Evolutionary conservation across 2,888 invertebrate species (phyloP).

Genomic region (Chorisops tibialis): DNA sequence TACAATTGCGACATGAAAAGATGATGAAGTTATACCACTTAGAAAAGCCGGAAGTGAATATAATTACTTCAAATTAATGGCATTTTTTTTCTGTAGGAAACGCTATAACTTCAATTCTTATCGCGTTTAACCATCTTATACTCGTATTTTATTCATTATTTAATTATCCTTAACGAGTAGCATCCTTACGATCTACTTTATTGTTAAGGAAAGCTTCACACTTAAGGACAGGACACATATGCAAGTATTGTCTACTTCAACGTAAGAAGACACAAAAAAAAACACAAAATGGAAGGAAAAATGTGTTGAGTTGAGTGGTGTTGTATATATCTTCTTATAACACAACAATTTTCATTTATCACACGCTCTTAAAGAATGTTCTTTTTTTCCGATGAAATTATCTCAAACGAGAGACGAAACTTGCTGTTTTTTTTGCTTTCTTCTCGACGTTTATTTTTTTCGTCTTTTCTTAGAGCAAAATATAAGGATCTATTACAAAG

Average conservation of each 20-base stretch:
- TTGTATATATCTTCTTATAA: no score
- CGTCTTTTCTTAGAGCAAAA: no score
- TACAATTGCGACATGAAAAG: slow-evolving; percentile 6
- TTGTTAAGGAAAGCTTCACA: background rate
- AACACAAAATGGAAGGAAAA: no score
- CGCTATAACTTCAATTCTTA: background rate
- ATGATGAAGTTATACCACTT: slow-evolving; percentile 1
- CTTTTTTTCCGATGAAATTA: no score
- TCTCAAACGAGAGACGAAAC: no score
- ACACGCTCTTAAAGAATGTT: no score
- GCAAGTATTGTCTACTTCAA: background rate
- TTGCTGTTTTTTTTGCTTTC: no score
- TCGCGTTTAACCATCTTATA: slow-evolving; percentile 1
- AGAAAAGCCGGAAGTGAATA: slow-evolving; percentile 16
- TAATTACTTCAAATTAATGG: slow-evolving; percentile 22
- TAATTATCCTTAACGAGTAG: slow-evolving; percentile 8
- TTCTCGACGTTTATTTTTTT: no score
- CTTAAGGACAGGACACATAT: slow-evolving; percentile 12
- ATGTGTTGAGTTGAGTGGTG: no score
- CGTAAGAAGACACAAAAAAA: no score
- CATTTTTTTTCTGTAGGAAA: background rate
- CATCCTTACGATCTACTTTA: background rate
- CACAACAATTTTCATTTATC: no score
- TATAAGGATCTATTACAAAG: background rate
- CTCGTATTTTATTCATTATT: slow-evolving; percentile 18